Conservation (phyloP, 1,140 invertebrate genomes). For the Parapsyche elsis region DNA sequence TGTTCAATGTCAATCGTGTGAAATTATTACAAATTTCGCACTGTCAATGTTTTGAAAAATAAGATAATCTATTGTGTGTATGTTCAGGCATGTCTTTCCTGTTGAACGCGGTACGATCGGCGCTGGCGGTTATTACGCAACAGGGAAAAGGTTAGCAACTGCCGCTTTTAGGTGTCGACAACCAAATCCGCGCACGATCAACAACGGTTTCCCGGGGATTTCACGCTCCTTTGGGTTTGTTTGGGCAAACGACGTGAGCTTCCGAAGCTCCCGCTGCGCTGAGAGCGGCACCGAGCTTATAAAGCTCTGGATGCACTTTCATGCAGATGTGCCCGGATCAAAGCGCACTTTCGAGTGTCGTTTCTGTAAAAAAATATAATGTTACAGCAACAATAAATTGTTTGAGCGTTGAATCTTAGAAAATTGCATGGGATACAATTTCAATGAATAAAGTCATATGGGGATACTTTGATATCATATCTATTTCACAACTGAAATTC, state of each 20-base stretch:
- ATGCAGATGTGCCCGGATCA: slow-evolving; percentile 32
- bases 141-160: too few relatives aligned
- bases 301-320: slow-evolving; percentile 29
- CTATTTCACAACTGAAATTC: too few relatives aligned
- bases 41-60: slow-evolving; percentile 61
- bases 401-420: too few relatives aligned
- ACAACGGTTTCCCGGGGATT: slow-evolving; percentile 27
- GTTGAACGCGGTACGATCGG: background rate
- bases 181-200: background rate
- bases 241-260: background rate
- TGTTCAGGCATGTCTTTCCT: too few relatives aligned
- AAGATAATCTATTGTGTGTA: too few relatives aligned
- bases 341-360: background rate
- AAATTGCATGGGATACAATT: too few relatives aligned
- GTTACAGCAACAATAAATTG: too few relatives aligned
- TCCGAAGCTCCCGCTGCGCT: slow-evolving; percentile 45
- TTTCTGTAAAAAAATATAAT: background rate
- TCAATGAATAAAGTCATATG: too few relatives aligned
- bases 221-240: slow-evolving; percentile 15
- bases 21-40: slow-evolving; percentile 57
- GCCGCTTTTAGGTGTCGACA: background rate
- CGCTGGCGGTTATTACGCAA: background rate
- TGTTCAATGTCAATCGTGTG: background rate
- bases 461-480: too few relatives aligned
- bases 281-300: slow-evolving; percentile 34